Conservation (phyloP, 2,797 vertebrate species). For the Diplodus puntazzo region DNA sequence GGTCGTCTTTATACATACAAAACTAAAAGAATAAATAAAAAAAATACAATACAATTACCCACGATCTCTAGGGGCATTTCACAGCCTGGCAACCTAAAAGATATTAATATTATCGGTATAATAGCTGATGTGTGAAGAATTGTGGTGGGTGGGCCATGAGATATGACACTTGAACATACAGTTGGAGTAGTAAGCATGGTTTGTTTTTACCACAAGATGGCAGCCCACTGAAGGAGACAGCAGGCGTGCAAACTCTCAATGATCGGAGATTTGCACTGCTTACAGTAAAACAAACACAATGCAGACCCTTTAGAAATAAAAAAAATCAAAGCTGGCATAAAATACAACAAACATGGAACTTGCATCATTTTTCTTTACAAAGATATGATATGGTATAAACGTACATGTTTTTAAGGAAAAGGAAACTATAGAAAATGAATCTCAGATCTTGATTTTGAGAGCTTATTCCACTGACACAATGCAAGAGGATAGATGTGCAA, state of each 20-base stretch:
- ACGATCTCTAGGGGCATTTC: background rate
- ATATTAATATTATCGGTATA: background rate
- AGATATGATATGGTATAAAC: background rate
- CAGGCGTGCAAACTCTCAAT: too few species aligned
- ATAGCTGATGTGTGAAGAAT: background rate
- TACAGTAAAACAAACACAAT: background rate
- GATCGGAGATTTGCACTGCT: constrained; percentile 4
- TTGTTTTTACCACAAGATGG: constrained; percentile 68
- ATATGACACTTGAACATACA: background rate
- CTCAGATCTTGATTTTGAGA: constrained; percentile 4
- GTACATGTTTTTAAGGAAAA: background rate
- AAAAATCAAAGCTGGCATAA: background rate
- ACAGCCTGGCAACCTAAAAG: background rate
- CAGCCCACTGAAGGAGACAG: constrained; percentile 23
- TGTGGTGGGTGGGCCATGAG: background rate
- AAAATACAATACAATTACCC: background rate
- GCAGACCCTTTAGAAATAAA: background rate
- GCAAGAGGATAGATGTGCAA: background rate
- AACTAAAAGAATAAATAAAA: background rate
- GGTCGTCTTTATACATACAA: background rate
- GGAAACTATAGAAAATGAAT: background rate
- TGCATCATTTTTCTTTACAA: background rate
- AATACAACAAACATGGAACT: background rate
- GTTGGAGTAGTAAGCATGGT: background rate
- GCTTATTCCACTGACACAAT: background rate